phyloP scores from a whole-genome alignment of 2,113 vertebrate species.

The Beaufortia kweichowensis region DNA sequence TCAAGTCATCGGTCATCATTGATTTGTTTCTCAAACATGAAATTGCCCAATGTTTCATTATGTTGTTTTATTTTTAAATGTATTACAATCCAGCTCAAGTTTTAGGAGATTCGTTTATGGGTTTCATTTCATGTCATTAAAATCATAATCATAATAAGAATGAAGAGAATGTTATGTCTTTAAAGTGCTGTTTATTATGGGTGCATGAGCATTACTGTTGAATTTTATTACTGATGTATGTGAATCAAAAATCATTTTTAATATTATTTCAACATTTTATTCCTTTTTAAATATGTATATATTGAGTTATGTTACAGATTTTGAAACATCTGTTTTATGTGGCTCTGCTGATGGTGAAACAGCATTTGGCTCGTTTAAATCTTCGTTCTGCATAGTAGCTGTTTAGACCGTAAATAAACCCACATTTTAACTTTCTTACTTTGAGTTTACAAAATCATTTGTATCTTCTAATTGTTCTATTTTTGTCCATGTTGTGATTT shows the following conservation, averaged over 20 bases:
- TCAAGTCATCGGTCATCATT: not conserved
- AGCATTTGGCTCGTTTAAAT: no score
- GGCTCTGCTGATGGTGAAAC: not conserved
- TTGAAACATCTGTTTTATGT: not conserved
- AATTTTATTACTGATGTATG: not conserved
- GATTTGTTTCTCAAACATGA: not conserved
- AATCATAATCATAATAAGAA: not conserved
- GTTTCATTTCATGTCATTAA: not conserved
- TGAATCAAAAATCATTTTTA: no score
- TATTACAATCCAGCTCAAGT: not conserved
- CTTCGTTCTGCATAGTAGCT: not conserved
- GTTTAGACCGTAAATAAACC: not conserved
- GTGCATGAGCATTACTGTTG: conserved; percentile 11
- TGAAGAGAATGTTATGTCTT: not conserved
- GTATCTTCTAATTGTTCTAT: not conserved
- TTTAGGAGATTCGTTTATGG: not conserved
- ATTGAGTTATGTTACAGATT: not conserved
- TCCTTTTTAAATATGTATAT: conserved; percentile 13
- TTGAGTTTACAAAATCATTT: conserved; percentile 1
- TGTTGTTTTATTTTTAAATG: not conserved
- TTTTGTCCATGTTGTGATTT: not conserved
- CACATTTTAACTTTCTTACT: conserved; percentile 1
- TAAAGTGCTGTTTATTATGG: not conserved
- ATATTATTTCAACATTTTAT: not conserved
- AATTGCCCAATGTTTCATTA: not conserved